Evolutionary conservation across 2,113 vertebrate species (phyloP).

Genomic region (Erythrolamprus reginae): DNA sequence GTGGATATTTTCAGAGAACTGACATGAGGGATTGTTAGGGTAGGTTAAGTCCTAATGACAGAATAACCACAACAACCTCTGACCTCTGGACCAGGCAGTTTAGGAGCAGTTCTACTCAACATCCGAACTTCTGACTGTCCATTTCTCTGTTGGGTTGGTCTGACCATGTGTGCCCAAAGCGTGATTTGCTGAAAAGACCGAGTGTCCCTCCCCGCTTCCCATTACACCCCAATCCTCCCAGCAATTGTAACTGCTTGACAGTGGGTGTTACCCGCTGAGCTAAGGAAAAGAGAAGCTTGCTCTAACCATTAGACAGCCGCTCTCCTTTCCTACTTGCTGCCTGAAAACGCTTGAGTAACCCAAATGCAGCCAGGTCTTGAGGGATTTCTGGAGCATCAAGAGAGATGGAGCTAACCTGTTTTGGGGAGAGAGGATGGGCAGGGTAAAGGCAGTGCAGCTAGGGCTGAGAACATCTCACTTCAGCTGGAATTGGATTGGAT

Average conservation of each 20-base stretch:
- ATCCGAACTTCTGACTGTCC: neutral
- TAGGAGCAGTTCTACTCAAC: neutral
- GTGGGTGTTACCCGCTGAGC: neutral
- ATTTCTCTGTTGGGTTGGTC: neutral
- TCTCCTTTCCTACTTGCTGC: neutral
- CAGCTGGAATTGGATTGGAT: too few relatives aligned
- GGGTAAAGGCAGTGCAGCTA: neutral
- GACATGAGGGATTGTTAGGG: neutral
- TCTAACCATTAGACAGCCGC: neutral
- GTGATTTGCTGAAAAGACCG: neutral
- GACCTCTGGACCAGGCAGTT: neutral
- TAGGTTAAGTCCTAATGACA: neutral
- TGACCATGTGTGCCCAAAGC: neutral
- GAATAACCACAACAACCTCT: neutral
- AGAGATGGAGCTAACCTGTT: neutral
- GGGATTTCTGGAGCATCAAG: neutral
- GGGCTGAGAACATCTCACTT: neutral
- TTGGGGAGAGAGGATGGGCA: neutral
- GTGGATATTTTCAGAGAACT: neutral
- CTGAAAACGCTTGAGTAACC: neutral
- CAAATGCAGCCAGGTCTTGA: neutral
- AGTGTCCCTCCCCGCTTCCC: accelerated
- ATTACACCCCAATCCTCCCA: neutral
- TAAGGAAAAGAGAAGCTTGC: neutral
- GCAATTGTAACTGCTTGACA: neutral